phyloP scores from a whole-genome alignment of 2,797 vertebrate species.

The Petrocephalus schoutedeni region DNA sequence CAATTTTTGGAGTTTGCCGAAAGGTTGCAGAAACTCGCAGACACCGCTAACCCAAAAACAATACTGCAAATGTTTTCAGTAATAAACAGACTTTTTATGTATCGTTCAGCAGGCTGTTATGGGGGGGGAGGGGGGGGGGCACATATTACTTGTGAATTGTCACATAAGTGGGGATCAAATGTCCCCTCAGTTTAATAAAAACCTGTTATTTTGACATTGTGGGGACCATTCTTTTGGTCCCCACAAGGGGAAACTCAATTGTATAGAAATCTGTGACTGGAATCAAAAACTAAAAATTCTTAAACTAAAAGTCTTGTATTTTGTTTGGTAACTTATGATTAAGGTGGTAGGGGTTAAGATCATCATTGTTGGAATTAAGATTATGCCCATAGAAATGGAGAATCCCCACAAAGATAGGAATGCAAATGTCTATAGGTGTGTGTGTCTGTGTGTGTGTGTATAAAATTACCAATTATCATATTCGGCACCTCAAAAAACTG shows the following conservation, averaged over 20 bases:
- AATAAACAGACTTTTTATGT: background rate
- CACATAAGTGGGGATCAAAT: background rate
- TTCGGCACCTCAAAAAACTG: background rate
- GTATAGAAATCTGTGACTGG: background rate
- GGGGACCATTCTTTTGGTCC: background rate
- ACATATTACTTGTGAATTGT: background rate
- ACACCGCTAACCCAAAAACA: background rate
- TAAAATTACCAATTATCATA: background rate
- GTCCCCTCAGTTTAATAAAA: background rate
- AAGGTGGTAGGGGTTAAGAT: background rate
- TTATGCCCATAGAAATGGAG: background rate
- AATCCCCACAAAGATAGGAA: background rate
- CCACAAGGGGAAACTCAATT: background rate
- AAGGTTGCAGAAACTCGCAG: background rate
- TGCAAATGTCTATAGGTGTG: background rate
- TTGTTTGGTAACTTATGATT: background rate
- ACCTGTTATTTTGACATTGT: background rate
- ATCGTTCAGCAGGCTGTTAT: background rate
- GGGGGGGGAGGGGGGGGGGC: background rate
- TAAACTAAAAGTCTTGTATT: background rate
- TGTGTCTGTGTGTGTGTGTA: background rate
- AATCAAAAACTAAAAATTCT: background rate
- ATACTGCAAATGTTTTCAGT: background rate
- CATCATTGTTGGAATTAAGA: background rate
- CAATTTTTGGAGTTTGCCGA: too few relatives aligned